Conservation (phyloP, 2,797 vertebrate species). For the Chloroceryle inda region DNA sequence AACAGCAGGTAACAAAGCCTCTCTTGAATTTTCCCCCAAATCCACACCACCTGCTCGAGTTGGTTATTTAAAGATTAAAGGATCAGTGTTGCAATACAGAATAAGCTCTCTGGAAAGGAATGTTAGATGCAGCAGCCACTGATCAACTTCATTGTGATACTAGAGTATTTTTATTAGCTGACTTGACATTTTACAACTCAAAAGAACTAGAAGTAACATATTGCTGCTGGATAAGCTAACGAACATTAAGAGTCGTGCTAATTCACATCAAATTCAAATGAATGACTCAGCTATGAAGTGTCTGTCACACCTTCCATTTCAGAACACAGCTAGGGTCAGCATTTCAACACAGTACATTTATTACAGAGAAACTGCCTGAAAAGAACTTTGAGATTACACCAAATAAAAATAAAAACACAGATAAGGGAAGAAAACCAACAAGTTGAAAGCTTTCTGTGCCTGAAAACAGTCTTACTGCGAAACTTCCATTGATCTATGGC, state of each 20-base stretch:
- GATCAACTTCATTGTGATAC: background rate
- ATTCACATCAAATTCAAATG: background rate
- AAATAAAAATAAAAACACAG: background rate
- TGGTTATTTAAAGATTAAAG: background rate
- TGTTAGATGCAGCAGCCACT: background rate
- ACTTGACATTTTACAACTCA: background rate
- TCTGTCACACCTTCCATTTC: background rate
- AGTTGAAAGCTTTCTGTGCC: background rate
- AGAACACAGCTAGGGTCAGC: background rate
- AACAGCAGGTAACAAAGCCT: background rate
- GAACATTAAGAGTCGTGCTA: background rate
- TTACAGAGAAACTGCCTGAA: background rate
- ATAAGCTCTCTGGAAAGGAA: background rate
- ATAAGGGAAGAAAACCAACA: background rate
- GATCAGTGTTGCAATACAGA: background rate
- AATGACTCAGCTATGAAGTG: background rate
- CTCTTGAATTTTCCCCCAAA: background rate
- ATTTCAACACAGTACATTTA: background rate
- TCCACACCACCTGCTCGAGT: background rate
- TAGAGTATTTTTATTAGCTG: background rate
- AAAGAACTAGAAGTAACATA: background rate
- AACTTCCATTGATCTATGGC: background rate
- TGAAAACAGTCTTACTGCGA: background rate
- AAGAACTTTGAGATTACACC: background rate
- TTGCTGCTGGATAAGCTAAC: background rate